phyloP scores from a whole-genome alignment of 2,888 invertebrate species.

The Lottia scabra region DNA sequence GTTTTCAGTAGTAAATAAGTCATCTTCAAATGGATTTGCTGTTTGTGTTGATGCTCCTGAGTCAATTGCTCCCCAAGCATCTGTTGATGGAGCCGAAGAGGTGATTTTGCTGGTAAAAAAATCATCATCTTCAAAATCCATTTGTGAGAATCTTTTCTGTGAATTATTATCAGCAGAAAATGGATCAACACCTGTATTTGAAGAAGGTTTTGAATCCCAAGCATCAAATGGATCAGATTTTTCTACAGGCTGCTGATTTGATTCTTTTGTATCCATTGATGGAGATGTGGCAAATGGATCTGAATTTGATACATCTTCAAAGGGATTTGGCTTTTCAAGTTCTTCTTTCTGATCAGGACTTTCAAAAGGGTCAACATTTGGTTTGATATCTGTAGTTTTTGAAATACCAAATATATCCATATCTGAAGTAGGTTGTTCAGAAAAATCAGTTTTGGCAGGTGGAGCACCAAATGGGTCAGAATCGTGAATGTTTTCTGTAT shows the following conservation, averaged over 20 bases:
- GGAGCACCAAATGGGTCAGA: constrained; percentile 5
- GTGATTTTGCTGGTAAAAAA: constrained; percentile 16
- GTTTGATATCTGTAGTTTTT: not conserved
- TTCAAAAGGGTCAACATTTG: not conserved
- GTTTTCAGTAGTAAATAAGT: constrained; percentile 48
- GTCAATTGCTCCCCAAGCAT: constrained; percentile 23
- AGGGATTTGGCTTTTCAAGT: not conserved
- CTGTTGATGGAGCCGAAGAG: constrained; percentile 9
- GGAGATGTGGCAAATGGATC: not conserved
- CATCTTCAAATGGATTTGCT: constrained; percentile 58
- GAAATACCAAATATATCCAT: not conserved
- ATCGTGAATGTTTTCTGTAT: not conserved
- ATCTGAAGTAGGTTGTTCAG: not conserved
- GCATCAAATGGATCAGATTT: not conserved
- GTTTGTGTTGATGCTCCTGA: constrained; percentile 14
- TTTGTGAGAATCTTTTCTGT: constrained; percentile 17
- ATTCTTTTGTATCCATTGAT: not conserved
- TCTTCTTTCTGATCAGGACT: not conserved
- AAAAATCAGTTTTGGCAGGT: not conserved
- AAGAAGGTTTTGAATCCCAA: not conserved
- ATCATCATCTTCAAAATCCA: constrained; percentile 19
- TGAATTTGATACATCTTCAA: not conserved
- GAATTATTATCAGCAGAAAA: constrained; percentile 31
- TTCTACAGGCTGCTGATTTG: not conserved
- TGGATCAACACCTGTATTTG: constrained; percentile 27